Base-by-base conservation (phyloP, 1,140 invertebrate species). In the Drosophila bocki region DNA sequence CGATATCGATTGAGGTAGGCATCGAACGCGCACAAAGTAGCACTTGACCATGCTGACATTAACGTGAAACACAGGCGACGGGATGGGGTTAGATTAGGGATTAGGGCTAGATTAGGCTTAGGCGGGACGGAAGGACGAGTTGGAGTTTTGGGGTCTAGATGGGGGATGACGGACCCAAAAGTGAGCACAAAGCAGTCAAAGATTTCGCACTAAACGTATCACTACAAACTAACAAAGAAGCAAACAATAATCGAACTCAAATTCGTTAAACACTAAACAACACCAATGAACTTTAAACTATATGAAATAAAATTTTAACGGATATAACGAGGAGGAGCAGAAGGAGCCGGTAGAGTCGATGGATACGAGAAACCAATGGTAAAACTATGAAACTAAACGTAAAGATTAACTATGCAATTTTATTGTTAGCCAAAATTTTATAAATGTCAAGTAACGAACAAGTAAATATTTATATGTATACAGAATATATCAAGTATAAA, bases 351-450 rank as follows among this genome's bases (percentile, higher is more conserved):
- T 0, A 26, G 29, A 51, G 17, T 3, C 12, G 12, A 11, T 9
- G 22, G 29, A 33, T 33, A 35, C 12, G 13, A 58, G 37, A 37
- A 77, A 69, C 68, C 75, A 78, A 78, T 78, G 81, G 74, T 78
- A 78, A 71, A 85, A 79, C 79, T 85, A 78, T 82, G 69, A 62
- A 87, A 82, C 74, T 82, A 82, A 80, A 75, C 58, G 64, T 67
- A 78, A 67, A 51, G 63, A 76, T 63, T 80, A 84, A 88, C 74
- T 88, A 88, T 90, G 85, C 78, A 88, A 88, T 88, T 90, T 84
- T 88, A 88, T 90, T 88, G 85, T 90, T 88, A 88, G 85, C 85
- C 85, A 90, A 88, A 90, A 84, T 88, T 88, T 90, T 88, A 90
- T 88, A 88, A 88, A 84, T 88, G 84, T 88, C 83, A 87, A 87